Conservation (phyloP, 2,113 vertebrate genomes). For the Ictalurus furcatus region DNA sequence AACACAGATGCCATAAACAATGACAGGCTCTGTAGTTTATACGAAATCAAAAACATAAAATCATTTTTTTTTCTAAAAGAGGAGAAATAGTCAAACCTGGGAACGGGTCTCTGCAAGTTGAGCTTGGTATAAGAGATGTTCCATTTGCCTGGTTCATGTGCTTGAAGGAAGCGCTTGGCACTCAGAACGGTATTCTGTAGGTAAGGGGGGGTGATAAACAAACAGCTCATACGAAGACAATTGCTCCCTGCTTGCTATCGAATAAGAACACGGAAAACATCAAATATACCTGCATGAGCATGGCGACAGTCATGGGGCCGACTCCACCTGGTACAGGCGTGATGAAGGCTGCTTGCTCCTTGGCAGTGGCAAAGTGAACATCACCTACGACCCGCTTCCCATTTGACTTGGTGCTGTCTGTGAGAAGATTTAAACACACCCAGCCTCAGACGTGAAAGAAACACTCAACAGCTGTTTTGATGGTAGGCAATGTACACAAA, state of each 20-base stretch:
- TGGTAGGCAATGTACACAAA: background rate
- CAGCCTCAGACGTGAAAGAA: background rate
- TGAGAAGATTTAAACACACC: constrained; percentile 41
- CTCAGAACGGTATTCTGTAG: constrained; percentile 90
- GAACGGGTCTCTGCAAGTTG: constrained; percentile 81
- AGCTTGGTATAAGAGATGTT: constrained; percentile 82
- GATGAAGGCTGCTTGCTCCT: constrained; percentile 87
- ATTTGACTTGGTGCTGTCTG: constrained; percentile 84
- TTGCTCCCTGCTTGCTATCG: background rate
- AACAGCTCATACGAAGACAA: background rate
- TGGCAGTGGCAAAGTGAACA: constrained; percentile 83
- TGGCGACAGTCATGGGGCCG: constrained; percentile 97
- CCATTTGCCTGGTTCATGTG: constrained; percentile 85
- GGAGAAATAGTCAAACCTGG: constrained; percentile 75
- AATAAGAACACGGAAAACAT: background rate
- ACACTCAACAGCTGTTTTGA: background rate
- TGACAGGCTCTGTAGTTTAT: background rate
- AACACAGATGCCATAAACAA: background rate
- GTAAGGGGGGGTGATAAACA: constrained; percentile 24
- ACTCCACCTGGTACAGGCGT: constrained; percentile 97
- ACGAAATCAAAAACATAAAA: background rate
- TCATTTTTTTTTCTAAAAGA: background rate
- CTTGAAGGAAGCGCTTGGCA: constrained; percentile 84
- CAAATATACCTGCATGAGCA: constrained; percentile 90
- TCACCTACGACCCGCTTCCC: constrained; percentile 92